Evolutionary conservation across 2,113 vertebrate genomes (phyloP).

Genomic region (Lycaon pictus): DNA sequence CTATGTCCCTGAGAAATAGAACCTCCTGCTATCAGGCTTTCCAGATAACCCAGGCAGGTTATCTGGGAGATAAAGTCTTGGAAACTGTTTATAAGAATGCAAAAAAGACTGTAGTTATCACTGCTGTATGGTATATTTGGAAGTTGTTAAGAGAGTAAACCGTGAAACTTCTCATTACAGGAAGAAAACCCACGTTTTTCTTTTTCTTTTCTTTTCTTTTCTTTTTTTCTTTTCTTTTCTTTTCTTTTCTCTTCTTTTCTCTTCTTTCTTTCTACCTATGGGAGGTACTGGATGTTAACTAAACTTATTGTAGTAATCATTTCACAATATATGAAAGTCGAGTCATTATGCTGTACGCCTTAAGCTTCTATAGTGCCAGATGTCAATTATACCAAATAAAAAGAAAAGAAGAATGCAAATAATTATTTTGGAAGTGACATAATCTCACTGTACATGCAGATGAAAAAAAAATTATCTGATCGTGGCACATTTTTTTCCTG

Average conservation of each 20-base stretch:
- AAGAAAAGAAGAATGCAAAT: not conserved
- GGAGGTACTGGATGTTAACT: not conserved
- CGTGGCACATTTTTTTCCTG: not conserved
- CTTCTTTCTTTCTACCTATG: not conserved
- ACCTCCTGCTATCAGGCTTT: not conserved
- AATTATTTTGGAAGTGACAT: not conserved
- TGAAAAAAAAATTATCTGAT: not conserved
- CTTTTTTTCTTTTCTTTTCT: too few relatives aligned
- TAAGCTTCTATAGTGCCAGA: not conserved
- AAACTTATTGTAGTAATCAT: not conserved
- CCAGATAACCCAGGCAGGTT: not conserved
- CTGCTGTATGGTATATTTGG: not conserved
- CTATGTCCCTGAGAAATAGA: not conserved
- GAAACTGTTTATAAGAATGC: not conserved
- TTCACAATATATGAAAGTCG: not conserved
- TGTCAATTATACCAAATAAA: not conserved
- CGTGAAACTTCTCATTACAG: not conserved
- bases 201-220: not conserved
- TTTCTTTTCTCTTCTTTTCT: rapidly evolving
- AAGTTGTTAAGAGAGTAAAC: not conserved
- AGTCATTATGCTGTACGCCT: not conserved
- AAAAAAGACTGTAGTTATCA: not conserved
- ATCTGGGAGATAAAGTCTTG: slow-evolving; percentile 33
- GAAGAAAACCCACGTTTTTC: not conserved
- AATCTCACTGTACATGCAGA: not conserved